These are phyloP conservation scores for Penaeus monodon DNA, from an alignment of 2,888 invertebrate species.

Conservation along the genomic window DNA sequence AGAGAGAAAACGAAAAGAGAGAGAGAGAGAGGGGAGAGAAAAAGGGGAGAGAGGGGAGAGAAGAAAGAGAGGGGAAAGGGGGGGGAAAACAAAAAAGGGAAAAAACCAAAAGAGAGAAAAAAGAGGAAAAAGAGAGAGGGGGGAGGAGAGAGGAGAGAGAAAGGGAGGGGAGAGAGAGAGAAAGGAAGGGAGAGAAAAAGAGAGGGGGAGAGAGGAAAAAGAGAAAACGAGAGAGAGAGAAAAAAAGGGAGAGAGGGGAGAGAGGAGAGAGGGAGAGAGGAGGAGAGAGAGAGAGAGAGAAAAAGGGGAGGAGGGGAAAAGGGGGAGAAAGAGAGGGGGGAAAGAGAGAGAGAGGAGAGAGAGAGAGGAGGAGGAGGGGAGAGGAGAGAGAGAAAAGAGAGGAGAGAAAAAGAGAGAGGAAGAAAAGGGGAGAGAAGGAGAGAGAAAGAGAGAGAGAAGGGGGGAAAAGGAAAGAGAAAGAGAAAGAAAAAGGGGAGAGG, in stretches of 20 bases:
- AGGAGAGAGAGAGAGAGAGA: background rate
- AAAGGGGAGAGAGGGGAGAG: background rate
- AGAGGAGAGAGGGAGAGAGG: background rate
- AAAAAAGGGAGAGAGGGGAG: background rate
- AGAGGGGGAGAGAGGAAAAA: background rate
- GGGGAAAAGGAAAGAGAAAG: background rate
- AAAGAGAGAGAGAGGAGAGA: slow-evolving; percentile 1
- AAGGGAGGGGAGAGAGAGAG: background rate
- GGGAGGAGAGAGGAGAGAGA: background rate
- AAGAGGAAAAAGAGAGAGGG: slow-evolving; percentile 9
- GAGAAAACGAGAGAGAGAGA: background rate
- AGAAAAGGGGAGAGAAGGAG: background rate
- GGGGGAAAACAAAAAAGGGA: no score
- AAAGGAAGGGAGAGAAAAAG: background rate
- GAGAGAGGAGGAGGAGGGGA: background rate
- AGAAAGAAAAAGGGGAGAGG: background rate
- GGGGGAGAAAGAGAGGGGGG: background rate
- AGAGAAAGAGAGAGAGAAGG: background rate
- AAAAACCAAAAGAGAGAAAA: no score
- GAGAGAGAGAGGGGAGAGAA: background rate
- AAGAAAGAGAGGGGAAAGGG: fast-evolving
- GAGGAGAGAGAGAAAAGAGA: background rate
- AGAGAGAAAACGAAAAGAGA: no score
- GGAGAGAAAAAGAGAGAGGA: background rate
- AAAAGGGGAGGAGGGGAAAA: background rate